Base-by-base conservation (phyloP, 2,888 invertebrate genomes). In the Ephialtes manifestator region DNA sequence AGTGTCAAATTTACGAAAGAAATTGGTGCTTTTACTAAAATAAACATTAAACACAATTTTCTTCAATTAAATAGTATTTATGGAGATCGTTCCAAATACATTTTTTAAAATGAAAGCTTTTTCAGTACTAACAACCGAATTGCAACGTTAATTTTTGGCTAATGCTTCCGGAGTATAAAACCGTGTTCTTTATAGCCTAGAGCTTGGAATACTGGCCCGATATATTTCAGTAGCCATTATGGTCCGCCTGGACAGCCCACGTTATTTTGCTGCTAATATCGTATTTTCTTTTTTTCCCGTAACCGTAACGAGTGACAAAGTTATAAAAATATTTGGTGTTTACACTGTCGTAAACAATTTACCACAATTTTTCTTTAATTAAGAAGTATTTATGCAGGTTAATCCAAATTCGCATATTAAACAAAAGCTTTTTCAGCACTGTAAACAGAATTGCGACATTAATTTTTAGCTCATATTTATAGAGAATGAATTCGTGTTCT, bases 171-270 rank as follows among this genome's bases (percentile, higher is more conserved):
- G 43, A 31, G 18, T 46, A 46, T 70, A 35, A 70, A 70, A 46
- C 24, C 60, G 15, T 18, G 58, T 58, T 78, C 11, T 70, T 58
- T 46, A 78, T 20, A 43, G 55, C 35, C 43, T 18, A n/a, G 20
- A 15, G 58, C 46, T 39, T 65, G 51, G 65, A 65, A 13, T 15
- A n/a, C 55, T 24, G n/a, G 28, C 58, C 48, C 77, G 58, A 79
- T 79, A 51, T 58, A 71, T 70, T 79, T 70, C 35, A 35, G 60
- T 35, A 60, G 48, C 1, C 60, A 31, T 79, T 79, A 79, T 63
- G 70, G 60, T 71, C 71, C 60, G 60, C 31, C 39, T n/a, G 55
- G 39, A 31, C 70, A 46, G n/a, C n/a, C 60, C 70, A 51, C 70
- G 58, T 51, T 63, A 65, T 65, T 76, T 53, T 24, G n/a, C 43